phyloP scores from a whole-genome alignment of 2,113 vertebrate species.

The Hemicordylus capensis region DNA sequence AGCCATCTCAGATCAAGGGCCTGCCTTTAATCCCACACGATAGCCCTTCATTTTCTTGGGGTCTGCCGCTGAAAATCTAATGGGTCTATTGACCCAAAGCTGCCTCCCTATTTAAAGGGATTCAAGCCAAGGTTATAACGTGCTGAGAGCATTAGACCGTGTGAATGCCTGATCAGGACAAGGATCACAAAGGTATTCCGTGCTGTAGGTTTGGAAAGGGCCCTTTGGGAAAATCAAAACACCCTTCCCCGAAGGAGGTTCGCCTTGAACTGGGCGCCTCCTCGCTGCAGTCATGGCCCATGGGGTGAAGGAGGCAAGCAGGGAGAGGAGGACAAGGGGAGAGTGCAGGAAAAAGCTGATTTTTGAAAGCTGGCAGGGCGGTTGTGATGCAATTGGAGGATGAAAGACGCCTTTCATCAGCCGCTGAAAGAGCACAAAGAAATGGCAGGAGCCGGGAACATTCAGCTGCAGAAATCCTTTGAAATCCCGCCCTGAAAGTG shows the following conservation, averaged over 20 bases:
- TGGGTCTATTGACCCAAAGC: no score
- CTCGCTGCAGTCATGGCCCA: neutral
- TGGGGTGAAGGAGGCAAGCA: neutral
- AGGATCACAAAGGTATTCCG: no score
- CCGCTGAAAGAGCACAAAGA: neutral
- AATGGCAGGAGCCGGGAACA: conserved; percentile 16
- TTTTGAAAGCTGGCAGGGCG: neutral
- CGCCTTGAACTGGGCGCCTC: neutral
- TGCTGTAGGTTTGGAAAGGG: no score
- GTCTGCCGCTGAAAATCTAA: no score
- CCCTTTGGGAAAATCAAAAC: no score
- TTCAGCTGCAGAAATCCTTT: conserved; percentile 3
- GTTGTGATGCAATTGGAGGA: neutral
- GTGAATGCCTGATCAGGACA: no score
- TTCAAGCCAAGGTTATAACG: no score
- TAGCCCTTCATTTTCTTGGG: no score
- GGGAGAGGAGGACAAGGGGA: neutral
- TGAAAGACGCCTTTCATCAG: neutral
- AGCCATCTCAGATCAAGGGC: no score
- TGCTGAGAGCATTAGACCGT: no score
- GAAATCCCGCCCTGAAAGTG: conserved; percentile 9
- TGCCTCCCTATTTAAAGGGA: no score
- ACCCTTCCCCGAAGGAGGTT: neutral
- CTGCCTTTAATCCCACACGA: no score
- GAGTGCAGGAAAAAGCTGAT: neutral